Percentiles rank a stretch among this genome's conserved stretches.
Conservation (phyloP, 1,140 invertebrate genomes). For the Heliconius eleuchia region DNA sequence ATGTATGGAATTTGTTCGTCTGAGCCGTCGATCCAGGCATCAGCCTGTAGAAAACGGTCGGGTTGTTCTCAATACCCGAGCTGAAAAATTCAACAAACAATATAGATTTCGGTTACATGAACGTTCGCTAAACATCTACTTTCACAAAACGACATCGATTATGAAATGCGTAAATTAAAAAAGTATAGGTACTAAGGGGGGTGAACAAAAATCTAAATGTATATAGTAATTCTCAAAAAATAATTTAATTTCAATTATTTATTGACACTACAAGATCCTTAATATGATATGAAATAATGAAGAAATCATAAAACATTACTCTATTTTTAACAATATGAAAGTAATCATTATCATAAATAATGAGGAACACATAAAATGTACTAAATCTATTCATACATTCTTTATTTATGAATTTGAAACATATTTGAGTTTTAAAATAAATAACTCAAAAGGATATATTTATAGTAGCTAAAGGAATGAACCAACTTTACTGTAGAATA, state of each 20-base stretch:
- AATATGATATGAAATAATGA: not conserved
- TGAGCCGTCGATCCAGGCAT: conserved; percentile 97
- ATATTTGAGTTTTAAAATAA: not conserved
- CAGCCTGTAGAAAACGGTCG: conserved; percentile 95
- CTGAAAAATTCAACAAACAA: conserved; percentile 82
- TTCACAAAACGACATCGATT: conserved; percentile 63
- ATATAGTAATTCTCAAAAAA: not conserved
- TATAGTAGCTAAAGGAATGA: no score
- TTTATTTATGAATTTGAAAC: not conserved
- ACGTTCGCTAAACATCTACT: conserved; percentile 39
- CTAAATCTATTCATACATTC: not conserved
- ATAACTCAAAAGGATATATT: no score
- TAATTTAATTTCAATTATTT: not conserved
- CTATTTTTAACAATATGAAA: not conserved
- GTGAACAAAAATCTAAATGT: conserved; percentile 12
- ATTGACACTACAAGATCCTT: conserved; percentile 4
- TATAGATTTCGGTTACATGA: conserved; percentile 41
- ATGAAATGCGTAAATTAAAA: conserved; percentile 39
- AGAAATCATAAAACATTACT: conserved; percentile 3
- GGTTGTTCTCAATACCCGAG: conserved; percentile 97
- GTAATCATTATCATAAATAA: not conserved
- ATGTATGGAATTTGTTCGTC: conserved; percentile 97
- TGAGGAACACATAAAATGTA: not conserved
- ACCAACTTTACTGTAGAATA: not conserved
- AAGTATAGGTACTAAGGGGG: conserved; percentile 7